Percentiles rank a stretch among this genome's conserved stretches.
Conservation (phyloP, 2,888 invertebrate genomes). For the Rhimphoctona megacephalus region DNA sequence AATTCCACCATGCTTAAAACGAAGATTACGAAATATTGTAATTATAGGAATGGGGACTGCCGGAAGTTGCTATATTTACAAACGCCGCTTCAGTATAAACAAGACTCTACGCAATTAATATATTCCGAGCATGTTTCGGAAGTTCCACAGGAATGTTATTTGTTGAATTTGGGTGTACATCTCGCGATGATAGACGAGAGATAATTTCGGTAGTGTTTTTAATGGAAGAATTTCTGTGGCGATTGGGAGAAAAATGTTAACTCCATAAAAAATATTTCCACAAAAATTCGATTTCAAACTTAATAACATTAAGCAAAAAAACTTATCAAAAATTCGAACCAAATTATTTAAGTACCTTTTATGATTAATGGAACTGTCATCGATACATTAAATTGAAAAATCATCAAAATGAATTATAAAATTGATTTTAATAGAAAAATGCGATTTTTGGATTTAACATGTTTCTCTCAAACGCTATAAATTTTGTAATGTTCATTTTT, state of each 20-base stretch:
- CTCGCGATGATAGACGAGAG: not conserved
- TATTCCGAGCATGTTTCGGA: constrained; percentile 13
- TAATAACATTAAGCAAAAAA: too few relatives aligned
- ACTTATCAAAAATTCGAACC: too few relatives aligned
- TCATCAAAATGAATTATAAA: too few relatives aligned
- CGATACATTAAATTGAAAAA: too few relatives aligned
- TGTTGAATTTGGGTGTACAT: constrained; percentile 10
- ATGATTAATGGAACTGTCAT: too few relatives aligned
- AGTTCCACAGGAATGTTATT: constrained; percentile 22
- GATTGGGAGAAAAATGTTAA: too few relatives aligned
- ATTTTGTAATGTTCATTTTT: not conserved
- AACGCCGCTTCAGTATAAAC: constrained; percentile 10
- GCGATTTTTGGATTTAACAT: too few relatives aligned
- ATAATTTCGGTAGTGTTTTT: not conserved
- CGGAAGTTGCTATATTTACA: constrained; percentile 18
- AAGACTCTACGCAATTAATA: constrained; percentile 18
- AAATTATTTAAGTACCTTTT: too few relatives aligned
- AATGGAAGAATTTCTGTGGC: not conserved
- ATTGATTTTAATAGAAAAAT: too few relatives aligned
- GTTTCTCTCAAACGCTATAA: too few relatives aligned
- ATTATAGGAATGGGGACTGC: constrained; percentile 15
- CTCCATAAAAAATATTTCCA: too few relatives aligned
- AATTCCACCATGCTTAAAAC: constrained; percentile 12
- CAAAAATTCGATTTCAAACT: too few relatives aligned
- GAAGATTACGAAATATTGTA: constrained; percentile 6